Conservation (phyloP, 2,888 invertebrate species). For the Drosophila prostipennis region DNA sequence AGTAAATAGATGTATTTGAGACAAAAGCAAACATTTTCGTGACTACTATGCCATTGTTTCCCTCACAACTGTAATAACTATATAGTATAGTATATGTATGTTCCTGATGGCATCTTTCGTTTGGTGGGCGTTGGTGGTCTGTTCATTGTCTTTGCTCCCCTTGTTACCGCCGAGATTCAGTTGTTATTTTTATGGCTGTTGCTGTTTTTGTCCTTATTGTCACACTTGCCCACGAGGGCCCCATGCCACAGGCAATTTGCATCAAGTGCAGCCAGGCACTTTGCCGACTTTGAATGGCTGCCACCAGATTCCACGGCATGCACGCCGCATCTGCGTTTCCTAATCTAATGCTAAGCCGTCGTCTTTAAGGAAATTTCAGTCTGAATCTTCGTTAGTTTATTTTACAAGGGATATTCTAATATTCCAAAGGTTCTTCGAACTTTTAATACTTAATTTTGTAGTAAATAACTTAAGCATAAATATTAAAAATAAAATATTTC, state of each 20-base stretch:
- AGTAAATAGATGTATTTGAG: too few relatives aligned
- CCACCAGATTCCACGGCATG: slow-evolving; percentile 1
- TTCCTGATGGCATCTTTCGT: slow-evolving; percentile 14
- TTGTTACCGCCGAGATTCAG: slow-evolving; percentile 5
- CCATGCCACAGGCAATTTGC: slow-evolving; percentile 30
- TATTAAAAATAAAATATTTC: too few relatives aligned
- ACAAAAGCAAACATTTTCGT: not conserved
- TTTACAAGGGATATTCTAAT: not conserved
- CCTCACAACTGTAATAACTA: not conserved
- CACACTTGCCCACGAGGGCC: slow-evolving; percentile 15
- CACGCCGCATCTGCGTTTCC: not conserved
- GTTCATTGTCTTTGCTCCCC: slow-evolving; percentile 3
- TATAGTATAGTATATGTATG: not conserved
- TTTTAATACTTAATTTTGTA: too few relatives aligned
- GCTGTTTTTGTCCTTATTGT: slow-evolving; percentile 33
- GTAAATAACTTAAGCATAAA: too few relatives aligned
- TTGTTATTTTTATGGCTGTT: slow-evolving; percentile 6
- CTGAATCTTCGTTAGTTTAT: not conserved
- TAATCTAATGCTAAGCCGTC: slow-evolving; percentile 7
- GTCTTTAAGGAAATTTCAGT: not conserved
- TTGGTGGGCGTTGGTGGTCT: not conserved
- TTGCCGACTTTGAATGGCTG: slow-evolving; percentile 17
- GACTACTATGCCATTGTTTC: not conserved
- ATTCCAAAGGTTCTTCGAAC: not conserved
- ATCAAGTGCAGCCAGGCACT: slow-evolving; percentile 27